Evolutionary conservation across 1,140 invertebrate species (phyloP), one percentile per base, ranked within the genome.

Genomic region (Aphelenchoides besseyi): DNA sequence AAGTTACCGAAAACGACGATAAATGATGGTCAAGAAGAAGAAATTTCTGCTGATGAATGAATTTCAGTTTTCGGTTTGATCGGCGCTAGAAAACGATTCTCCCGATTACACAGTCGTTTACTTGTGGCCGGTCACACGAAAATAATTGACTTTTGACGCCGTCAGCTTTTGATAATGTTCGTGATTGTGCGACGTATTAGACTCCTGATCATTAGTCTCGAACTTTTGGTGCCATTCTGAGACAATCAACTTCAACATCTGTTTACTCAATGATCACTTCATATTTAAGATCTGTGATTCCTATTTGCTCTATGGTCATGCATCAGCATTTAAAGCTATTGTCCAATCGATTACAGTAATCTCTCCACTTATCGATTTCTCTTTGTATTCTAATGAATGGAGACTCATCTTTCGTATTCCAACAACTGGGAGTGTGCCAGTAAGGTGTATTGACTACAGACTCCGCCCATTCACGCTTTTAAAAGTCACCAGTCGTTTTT

Each of bases 1-100:
- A 48, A 48, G 41, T 23, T 12, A 23, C 41, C 41, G 41, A 48
- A 48, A 48, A 48, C 41, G 41, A 23, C 41, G 41, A 48, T 48
- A 48, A 48, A 48, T 48, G 41, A 48, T 48, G 12, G 41, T 48
- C 41, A 48, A 48, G 23, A 48, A 23, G 41, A 23, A 23, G 41
- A 23, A 48, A 48, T 48, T 48, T 48, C 41, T 48, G 41, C 41
- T 48, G 41, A 48, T 48, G 41, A 48, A 48, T 48, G 41, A 48
- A 48, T 48, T 48, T 23, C 41, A 48, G 41, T 48, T 48, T 23
- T 48, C 41, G 41, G 12, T 48, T 23, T 23, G 41, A 48, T 48
- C 41, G 23, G 41, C 12, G 41, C 41, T 48, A 48, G 41, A 48
- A 48, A 23, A 23, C 41, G 41, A 23, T 23, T 12, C 12, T n/a